Evolutionary conservation across 1,140 invertebrate genomes (phyloP).

Genomic region (Agraylea sexmaculata): DNA sequence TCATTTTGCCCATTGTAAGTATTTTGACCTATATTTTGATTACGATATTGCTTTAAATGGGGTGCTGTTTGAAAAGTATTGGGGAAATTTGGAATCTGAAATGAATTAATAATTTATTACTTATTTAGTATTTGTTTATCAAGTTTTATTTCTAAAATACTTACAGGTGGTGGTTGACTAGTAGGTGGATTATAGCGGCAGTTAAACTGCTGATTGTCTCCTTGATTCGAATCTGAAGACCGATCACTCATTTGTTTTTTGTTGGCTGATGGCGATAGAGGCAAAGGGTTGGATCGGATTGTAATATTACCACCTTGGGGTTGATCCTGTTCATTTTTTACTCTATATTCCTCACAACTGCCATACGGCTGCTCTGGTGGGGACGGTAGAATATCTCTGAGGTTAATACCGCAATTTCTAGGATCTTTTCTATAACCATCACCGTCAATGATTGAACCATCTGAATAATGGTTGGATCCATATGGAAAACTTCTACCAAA

Average conservation of each 20-base stretch:
- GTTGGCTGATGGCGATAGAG: constrained; percentile 14
- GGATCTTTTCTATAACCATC: constrained; percentile 16
- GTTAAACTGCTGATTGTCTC: constrained; percentile 20
- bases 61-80: constrained; percentile 13
- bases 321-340: constrained; percentile 10
- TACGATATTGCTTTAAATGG: too few relatives aligned
- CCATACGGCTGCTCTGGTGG: constrained; percentile 21
- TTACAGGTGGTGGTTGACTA: constrained; percentile 16
- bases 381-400: constrained; percentile 21
- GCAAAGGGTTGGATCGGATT: constrained; percentile 19
- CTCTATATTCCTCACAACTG: constrained; percentile 19
- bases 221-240: constrained; percentile 1
- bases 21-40: too few relatives aligned
- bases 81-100: constrained; percentile 16
- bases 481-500: constrained; percentile 10
- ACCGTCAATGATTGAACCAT: constrained; percentile 15
- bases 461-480: constrained; percentile 20
- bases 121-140: not conserved
- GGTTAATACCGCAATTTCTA: constrained; percentile 20
- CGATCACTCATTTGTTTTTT: constrained; percentile 18
- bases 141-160: not conserved
- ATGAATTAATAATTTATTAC: constrained; percentile 1
- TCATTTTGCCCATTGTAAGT: constrained; percentile 9
- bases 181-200: constrained; percentile 17
- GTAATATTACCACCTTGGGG: constrained; percentile 15